Percentiles rank a stretch among this genome's conserved stretches.
phyloP scores from a whole-genome alignment of 2,797 vertebrate genomes.

The Staurois parvus region DNA sequence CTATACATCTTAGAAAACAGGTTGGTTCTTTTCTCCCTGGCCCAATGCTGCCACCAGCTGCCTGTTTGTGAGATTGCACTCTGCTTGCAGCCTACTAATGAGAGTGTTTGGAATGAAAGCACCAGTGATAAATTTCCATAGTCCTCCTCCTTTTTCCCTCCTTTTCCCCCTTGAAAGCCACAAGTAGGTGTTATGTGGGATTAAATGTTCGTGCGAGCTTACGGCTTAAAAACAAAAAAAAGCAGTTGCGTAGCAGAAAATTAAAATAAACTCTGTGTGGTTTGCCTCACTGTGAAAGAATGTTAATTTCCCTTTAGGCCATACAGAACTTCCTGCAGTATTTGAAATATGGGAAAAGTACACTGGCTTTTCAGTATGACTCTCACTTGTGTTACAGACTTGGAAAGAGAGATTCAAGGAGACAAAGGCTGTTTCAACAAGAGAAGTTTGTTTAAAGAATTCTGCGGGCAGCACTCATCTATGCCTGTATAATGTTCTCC shows the following conservation, averaged over 20 bases:
- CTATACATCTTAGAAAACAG: no score
- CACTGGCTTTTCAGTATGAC: conserved; percentile 35
- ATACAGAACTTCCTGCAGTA: conserved; percentile 39
- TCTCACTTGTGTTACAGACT: conserved; percentile 41
- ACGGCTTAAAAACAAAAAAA: conserved; percentile 33
- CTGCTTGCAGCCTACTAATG: neutral
- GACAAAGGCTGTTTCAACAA: conserved; percentile 24
- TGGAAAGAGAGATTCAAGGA: conserved; percentile 14
- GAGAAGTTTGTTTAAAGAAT: conserved; percentile 32
- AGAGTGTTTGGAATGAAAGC: neutral
- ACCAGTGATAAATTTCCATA: neutral
- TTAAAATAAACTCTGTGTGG: conserved; percentile 17
- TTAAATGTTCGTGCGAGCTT: conserved; percentile 52
- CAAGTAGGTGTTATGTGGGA: conserved; percentile 41
- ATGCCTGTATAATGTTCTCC: neutral
- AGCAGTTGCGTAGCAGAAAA: conserved; percentile 29
- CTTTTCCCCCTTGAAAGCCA: conserved; percentile 43
- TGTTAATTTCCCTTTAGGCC: conserved; percentile 60
- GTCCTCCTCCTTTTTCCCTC: conserved; percentile 19
- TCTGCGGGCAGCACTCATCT: conserved; percentile 7
- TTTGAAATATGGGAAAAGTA: conserved; percentile 47
- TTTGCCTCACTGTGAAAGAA: conserved; percentile 62
- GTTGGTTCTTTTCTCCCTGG: conserved; percentile 56
- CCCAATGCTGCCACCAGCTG: conserved; percentile 90
- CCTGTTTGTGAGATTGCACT: conserved; percentile 65